A percentile compares a stretch with the other conserved stretches of the same genome.
Evolutionary conservation across 1,140 invertebrate species (phyloP).

Genomic region (Drosophila murphyi): DNA sequence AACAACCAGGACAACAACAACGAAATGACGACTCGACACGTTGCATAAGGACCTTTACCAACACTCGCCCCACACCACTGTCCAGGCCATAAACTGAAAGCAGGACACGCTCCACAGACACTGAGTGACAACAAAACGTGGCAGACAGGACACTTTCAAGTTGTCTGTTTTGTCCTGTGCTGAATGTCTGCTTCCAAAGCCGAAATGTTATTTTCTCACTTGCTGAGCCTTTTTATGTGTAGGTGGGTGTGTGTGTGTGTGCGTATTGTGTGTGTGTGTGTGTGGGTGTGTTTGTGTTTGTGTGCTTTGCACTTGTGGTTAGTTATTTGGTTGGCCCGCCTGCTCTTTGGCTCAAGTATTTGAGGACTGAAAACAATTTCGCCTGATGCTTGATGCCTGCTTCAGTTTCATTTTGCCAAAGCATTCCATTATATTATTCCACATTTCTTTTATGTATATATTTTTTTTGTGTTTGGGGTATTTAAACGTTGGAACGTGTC

Average conservation of each 20-base stretch:
- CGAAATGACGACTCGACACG: constrained; percentile 52
- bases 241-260: background rate
- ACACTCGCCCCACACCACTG: background rate
- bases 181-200: constrained; percentile 43
- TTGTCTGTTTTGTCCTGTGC: background rate
- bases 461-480: background rate
- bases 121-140: constrained; percentile 64
- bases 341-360: constrained; percentile 42
- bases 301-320: constrained; percentile 70
- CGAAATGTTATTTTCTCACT: constrained; percentile 78
- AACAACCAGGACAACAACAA: constrained; percentile 37
- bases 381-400: background rate
- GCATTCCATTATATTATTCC: constrained; percentile 28
- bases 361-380: constrained; percentile 47
- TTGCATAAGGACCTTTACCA: constrained; percentile 33
- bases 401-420: constrained; percentile 14
- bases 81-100: constrained; percentile 3
- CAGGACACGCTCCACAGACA: constrained; percentile 42
- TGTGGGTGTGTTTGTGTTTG: constrained; percentile 32
- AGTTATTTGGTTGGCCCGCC: constrained; percentile 56
- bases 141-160: constrained; percentile 14
- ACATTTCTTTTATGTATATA: constrained; percentile 2
- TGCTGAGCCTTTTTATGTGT: constrained; percentile 37
- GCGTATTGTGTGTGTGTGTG: constrained; percentile 6
- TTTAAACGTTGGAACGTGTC: constrained; percentile 7